A percentile compares a stretch with the other conserved stretches of the same genome.
phyloP scores from a whole-genome alignment of 2,888 invertebrate species.

The Catocala fraxini region DNA sequence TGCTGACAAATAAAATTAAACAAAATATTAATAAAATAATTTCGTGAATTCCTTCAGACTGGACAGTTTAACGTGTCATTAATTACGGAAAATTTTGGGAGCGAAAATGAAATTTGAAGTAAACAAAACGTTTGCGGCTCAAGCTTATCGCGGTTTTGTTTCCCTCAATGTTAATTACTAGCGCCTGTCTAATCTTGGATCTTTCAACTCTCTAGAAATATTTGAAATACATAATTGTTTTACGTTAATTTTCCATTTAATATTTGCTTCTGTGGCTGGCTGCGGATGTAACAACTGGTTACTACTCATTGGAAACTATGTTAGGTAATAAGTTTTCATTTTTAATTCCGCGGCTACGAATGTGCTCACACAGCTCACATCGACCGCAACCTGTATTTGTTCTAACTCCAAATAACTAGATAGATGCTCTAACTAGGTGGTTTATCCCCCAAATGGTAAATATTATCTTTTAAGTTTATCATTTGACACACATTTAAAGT shows the following conservation, averaged over 20 bases:
- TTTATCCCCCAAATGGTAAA: too few species aligned
- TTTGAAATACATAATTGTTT: conserved; percentile 7
- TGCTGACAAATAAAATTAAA: conserved; percentile 15
- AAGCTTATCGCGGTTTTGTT: conserved; percentile 43
- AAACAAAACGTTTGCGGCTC: conserved; percentile 39
- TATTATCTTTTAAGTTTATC: too few species aligned
- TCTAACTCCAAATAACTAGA: too few species aligned
- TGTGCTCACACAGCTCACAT: too few species aligned
- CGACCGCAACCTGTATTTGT: too few species aligned
- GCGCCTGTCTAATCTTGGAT: conserved; percentile 26
- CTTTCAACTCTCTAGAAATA: conserved; percentile 23
- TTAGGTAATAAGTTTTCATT: too few species aligned
- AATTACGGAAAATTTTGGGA: conserved; percentile 41
- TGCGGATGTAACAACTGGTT: neutral
- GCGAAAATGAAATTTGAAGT: conserved; percentile 40
- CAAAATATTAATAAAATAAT: conserved; percentile 20
- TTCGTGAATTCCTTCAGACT: conserved; percentile 11
- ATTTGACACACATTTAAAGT: too few species aligned
- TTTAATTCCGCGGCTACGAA: too few species aligned
- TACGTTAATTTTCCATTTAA: neutral
- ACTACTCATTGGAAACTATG: neutral
- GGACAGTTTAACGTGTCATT: conserved; percentile 41
- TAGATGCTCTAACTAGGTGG: too few species aligned
- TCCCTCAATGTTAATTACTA: conserved; percentile 50
- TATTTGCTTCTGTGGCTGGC: neutral